Base-by-base conservation (phyloP, 2,888 invertebrate genomes). In the Agrochola lychnidis region DNA sequence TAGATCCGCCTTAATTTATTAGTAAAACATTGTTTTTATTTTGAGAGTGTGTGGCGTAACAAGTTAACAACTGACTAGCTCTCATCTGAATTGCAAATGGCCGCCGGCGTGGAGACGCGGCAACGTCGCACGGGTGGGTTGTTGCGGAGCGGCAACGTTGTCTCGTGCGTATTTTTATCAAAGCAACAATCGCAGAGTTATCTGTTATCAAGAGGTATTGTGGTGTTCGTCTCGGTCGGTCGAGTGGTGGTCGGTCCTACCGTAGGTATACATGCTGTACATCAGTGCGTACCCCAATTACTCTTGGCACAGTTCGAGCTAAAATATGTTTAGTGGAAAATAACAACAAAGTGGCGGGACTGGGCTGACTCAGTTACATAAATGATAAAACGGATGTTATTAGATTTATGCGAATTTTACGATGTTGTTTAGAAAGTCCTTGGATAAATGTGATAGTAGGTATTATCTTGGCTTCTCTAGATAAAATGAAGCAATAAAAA, bases 81-180 rank as follows among this genome's bases (percentile, higher is more conserved):
- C 91, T 91, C 93, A 94, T 93, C 91, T 92, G 91, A 94, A 94
- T 94, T 95, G 95, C 95, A 95, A 95, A 95, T 95, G 95, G 94
- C 94, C 91, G 91, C 86, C 76, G 89, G 78, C 78, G 73, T 86
- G 86, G 87, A 90, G 87, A 90, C 63, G 87, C 90, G 94, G 94
- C 95, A 95, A 94, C 95, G 90, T 89, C 91, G 94, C 94, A 81
- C 84, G 80, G 78, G 72, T 83, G 64, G 78, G 74, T 82, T 69
- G 75, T 71, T 76, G 80, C 88, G 85, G 91, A 90, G 89, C 90
- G 95, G 94, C 95, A 95, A 93, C 95, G 89, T 85, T 91, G 93
- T 91, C 76, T 83, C 91, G 89, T 92, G 93, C 94, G 95, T 95
- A 94, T 95, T 95, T 95, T 95, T 94, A 95, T 95, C 94, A 87